Conservation (phyloP, 30 jellyfish, hydroid and myxozoan genomes). For the Aurelia sp. region DNA sequence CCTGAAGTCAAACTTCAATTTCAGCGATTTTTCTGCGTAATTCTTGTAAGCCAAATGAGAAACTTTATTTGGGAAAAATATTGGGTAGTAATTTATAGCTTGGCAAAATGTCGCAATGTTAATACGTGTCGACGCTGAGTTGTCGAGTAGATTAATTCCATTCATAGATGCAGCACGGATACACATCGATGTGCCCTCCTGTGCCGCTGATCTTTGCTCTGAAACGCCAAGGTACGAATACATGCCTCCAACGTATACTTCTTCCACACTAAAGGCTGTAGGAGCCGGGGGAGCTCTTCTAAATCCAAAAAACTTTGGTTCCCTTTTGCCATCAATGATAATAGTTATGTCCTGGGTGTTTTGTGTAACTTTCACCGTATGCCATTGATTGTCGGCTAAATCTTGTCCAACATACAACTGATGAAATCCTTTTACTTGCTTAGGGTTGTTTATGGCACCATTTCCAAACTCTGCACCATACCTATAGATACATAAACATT, state of each 20-base stretch:
- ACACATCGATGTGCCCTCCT: conserved; percentile 72
- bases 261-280: conserved; percentile 69
- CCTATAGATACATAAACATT: conserved; percentile 26
- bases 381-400: conserved; percentile 95
- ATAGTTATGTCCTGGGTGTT: conserved; percentile 74
- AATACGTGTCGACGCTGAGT: conserved; percentile 2
- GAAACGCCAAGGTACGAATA: conserved; percentile 60
- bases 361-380: conserved; percentile 75
- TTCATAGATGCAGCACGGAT: conserved; percentile 65
- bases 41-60: conserved; percentile 79
- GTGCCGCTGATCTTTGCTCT: conserved; percentile 61
- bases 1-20: conserved; percentile 84
- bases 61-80: conserved; percentile 90
- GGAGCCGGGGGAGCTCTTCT: conserved; percentile 88
- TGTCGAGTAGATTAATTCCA: conserved; percentile 43
- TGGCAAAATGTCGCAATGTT: conserved; percentile 60
- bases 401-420: conserved; percentile 86
- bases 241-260: conserved; percentile 77
- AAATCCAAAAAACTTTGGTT: conserved; percentile 61
- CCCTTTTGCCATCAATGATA: conserved; percentile 71
- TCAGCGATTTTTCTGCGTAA: conserved; percentile 50
- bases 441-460: conserved; percentile 72
- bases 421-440: conserved; percentile 85
- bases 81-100: conserved; percentile 78
- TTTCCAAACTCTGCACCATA: conserved; percentile 91